Base-by-base conservation (phyloP, 92 coral and sea anemone species). In the Virgularia gustaviana region DNA sequence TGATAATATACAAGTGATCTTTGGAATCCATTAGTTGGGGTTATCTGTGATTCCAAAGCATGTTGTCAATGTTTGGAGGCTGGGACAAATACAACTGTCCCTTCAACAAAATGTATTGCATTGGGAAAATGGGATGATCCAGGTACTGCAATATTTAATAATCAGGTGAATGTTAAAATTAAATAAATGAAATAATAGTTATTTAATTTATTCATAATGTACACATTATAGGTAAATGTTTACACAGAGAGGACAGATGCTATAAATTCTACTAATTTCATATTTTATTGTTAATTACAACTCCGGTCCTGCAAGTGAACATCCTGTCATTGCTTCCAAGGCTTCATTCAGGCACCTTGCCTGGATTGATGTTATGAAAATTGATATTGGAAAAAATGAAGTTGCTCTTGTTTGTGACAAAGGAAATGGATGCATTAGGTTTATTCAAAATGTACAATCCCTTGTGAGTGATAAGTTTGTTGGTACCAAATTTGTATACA, bases 51-150 rank as follows among this genome's bases (percentile, higher is more conserved):
- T n/a, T n/a, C n/a, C n/a, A n/a, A n/a, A n/a, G n/a, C n/a, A n/a
- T n/a, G n/a, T n/a, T n/a, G n/a, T n/a, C n/a, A n/a, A n/a, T n/a
- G n/a, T n/a, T n/a, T n/a, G n/a, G n/a, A n/a, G n/a, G n/a, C n/a
- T n/a, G n/a, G n/a, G n/a, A n/a, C n/a, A n/a, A n/a, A n/a, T n/a
- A n/a, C n/a, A n/a, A n/a, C n/a, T n/a, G n/a, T n/a, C n/a, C n/a
- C n/a, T n/a, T n/a, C 86, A 10, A 73, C 90, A 65, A 86, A 86
- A 71, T 86, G 84, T 61, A 70, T 82, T 70, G 87, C 87, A 23
- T 23, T 86, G 47, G 87, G 85, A 36, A 78, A 63, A 82, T 86
- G 84, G 87, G 84, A 86, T 41, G 42, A 68, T 24, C 87, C 87
- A 57, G 87, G 85, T 86, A 73, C 2, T 23, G 2, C 6, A 59